These are phyloP conservation scores for Andrena trimmerana DNA, from an alignment of 2,888 invertebrate species.

Conservation along the genomic window DNA sequence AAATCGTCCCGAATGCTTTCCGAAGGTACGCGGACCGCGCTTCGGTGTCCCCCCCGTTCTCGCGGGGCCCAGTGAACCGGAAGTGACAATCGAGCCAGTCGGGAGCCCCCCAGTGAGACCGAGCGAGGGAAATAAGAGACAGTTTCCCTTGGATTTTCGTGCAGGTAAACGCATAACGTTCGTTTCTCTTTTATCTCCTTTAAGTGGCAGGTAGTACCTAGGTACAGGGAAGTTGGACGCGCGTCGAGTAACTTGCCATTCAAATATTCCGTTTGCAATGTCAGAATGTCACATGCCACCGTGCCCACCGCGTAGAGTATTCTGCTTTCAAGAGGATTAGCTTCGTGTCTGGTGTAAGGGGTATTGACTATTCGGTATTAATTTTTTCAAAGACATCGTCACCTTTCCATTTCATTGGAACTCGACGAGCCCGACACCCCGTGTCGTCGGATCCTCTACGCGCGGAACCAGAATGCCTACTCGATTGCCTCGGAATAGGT, in stretches of 20 bases:
- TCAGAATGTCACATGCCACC: too few relatives aligned
- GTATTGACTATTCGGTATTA: not conserved
- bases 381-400: not conserved
- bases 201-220: too few relatives aligned
- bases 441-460: not conserved
- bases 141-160: not conserved
- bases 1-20: constrained; percentile 26
- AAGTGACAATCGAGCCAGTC: constrained; percentile 36
- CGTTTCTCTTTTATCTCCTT: not conserved
- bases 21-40: constrained; percentile 5
- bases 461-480: constrained; percentile 4
- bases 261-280: too few relatives aligned
- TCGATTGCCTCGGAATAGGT: not conserved
- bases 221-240: not conserved
- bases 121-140: not conserved
- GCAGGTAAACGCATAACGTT: constrained; percentile 27
- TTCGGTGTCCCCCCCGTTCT: not conserved
- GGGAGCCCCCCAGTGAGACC: constrained; percentile 5
- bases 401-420: not conserved
- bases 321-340: too few relatives aligned
- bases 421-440: not conserved
- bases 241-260: not conserved
- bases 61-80: constrained; percentile 34
- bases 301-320: too few relatives aligned
- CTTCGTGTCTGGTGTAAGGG: too few relatives aligned